phyloP scores from a whole-genome alignment of 2,888 invertebrate species.

The Cephus pygmeus region DNA sequence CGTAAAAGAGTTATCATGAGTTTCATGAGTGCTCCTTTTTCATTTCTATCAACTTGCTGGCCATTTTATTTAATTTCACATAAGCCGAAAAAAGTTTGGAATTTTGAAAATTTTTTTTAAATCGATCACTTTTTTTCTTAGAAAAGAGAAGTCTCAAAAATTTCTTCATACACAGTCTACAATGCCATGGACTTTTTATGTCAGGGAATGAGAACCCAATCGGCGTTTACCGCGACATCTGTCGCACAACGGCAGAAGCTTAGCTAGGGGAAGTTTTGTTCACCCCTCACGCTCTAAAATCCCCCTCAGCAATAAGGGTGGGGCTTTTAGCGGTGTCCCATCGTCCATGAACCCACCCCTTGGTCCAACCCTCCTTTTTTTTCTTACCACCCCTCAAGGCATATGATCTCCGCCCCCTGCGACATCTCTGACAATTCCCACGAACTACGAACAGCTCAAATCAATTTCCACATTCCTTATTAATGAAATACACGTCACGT shows the following conservation, averaged over 20 bases:
- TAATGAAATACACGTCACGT: background rate
- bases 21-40: background rate
- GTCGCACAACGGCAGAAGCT: constrained; percentile 43
- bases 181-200: background rate
- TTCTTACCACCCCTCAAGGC: constrained; percentile 32
- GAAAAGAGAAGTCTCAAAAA: constrained; percentile 7
- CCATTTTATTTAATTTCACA: background rate
- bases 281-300: constrained; percentile 48
- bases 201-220: background rate
- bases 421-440: constrained; percentile 22
- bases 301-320: constrained; percentile 25
- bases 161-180: background rate
- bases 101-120: too few species aligned
- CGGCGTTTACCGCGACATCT: constrained; percentile 45
- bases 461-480: background rate
- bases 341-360: constrained; percentile 30
- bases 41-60: background rate
- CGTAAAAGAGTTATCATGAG: background rate
- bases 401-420: constrained; percentile 36
- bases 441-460: background rate
- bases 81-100: too few species aligned
- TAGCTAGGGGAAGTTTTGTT: constrained; percentile 41
- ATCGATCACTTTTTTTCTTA: background rate
- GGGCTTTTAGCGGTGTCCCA: constrained; percentile 29
- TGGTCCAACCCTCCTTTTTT: constrained; percentile 30